phyloP scores from a whole-genome alignment of 2,113 vertebrate species.

The Zapornia atra region DNA sequence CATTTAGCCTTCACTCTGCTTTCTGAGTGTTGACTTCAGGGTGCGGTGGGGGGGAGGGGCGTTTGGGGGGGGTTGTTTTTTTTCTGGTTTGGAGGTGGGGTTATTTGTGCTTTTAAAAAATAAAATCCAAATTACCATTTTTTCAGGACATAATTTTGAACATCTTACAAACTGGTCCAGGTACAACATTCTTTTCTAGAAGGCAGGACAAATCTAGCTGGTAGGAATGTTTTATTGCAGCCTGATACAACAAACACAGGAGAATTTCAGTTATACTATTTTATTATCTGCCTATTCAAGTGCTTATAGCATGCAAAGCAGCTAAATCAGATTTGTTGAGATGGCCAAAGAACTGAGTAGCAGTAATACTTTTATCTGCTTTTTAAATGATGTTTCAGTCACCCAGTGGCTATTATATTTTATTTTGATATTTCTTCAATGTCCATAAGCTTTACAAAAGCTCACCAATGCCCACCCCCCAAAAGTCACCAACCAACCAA shows the following conservation, averaged over 20 bases:
- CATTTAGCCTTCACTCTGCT: neutral
- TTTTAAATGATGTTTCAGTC: neutral
- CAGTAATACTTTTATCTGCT: neutral
- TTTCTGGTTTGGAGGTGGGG: neutral
- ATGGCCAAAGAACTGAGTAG: neutral
- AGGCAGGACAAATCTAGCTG: neutral
- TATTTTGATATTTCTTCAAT: neutral
- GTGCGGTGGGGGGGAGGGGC: too few relatives aligned
- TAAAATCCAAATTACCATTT: neutral
- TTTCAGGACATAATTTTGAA: neutral
- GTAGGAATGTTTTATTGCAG: neutral
- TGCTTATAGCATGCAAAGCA: neutral
- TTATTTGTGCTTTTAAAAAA: neutral
- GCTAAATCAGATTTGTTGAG: neutral
- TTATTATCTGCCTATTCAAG: neutral
- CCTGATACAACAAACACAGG: neutral
- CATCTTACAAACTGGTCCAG: neutral
- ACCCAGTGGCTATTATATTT: neutral
- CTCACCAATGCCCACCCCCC: neutral
- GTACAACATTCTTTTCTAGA: neutral
- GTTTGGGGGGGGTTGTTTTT: neutral
- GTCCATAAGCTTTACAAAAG: neutral
- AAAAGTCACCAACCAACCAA: too few relatives aligned
- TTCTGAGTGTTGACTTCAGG: neutral
- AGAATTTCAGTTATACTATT: neutral